Base-by-base conservation (phyloP, 2,113 vertebrate species). In the Sander lucioperca region DNA sequence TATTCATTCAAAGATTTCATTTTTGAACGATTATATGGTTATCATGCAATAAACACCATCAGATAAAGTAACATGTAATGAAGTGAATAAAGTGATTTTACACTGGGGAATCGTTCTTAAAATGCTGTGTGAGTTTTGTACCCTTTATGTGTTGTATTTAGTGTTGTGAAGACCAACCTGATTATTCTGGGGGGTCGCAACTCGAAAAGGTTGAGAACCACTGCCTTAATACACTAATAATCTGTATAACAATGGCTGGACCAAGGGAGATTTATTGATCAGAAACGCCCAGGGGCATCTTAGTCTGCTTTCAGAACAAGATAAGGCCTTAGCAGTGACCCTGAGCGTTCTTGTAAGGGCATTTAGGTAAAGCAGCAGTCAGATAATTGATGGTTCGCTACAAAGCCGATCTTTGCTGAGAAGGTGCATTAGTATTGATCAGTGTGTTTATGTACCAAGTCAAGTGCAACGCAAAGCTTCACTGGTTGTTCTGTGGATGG, bases 341-440 rank as follows among this genome's bases (percentile, higher is more conserved):
- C 71, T 30, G 54, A 79, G 71, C 0, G 1, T 13, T 74, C 47
- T 30, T 14, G 77, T 39, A 50, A 80, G 62, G 45, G 59, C 61
- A 47, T 23, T 1, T 69, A 65, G 75, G 65, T 62, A 51, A 74
- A 76, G 18, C 69, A 63, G 69, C 68, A 79, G 76, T 67, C 79
- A 30, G 48, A 43, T 61, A 80, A 81, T n/a, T 74, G 76, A 89
- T 65, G 77, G 5, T n/a, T 80, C 0, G 0, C 71, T 33, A 23
- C 79, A 70, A 45, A 74, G 68, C 61, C 0, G 2, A 58, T 58
- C 50, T 54, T 74, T 63, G 16, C 47, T n/a, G 25, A 27, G 58
- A 78, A 84, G 71, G 50, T 65, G 69, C 84, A 91, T 93, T 89
- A 86, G 65, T 80, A 88, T 90, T 83, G 90, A 93, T 86, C 66